phyloP scores from a whole-genome alignment of 2,888 invertebrate genomes.

The Physocephala rufipes region DNA sequence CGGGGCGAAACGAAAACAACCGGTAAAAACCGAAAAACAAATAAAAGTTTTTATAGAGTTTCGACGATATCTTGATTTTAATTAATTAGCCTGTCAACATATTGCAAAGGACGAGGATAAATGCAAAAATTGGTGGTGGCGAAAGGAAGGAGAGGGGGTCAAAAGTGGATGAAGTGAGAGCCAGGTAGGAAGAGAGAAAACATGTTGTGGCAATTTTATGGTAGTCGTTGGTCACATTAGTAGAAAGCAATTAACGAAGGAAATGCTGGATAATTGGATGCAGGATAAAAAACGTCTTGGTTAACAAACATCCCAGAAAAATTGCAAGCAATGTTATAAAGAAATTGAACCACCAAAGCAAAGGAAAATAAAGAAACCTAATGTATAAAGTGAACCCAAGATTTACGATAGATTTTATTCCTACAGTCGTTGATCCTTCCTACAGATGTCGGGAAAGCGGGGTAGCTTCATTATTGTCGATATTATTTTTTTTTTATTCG shows the following conservation, averaged over 20 bases:
- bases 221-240: conserved; percentile 1
- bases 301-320: no score
- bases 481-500: no score
- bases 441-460: no score
- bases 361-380: not conserved
- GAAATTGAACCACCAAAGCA: no score
- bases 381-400: not conserved
- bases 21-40: not conserved
- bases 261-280: not conserved
- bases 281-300: not conserved
- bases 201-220: not conserved
- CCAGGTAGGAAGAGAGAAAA: not conserved
- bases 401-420: no score
- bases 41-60: not conserved
- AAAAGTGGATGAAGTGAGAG: not conserved
- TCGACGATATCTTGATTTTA: conserved; percentile 6
- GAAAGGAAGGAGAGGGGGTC: not conserved
- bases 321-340: no score
- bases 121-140: not conserved
- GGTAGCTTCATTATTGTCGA: no score
- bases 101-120: not conserved
- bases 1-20: conserved; percentile 11
- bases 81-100: conserved; percentile 2
- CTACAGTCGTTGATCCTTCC: no score
- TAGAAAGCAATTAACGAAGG: conserved; percentile 26